Evolutionary conservation across 2,113 vertebrate species (phyloP).

Genomic region (Rhineura floridana): DNA sequence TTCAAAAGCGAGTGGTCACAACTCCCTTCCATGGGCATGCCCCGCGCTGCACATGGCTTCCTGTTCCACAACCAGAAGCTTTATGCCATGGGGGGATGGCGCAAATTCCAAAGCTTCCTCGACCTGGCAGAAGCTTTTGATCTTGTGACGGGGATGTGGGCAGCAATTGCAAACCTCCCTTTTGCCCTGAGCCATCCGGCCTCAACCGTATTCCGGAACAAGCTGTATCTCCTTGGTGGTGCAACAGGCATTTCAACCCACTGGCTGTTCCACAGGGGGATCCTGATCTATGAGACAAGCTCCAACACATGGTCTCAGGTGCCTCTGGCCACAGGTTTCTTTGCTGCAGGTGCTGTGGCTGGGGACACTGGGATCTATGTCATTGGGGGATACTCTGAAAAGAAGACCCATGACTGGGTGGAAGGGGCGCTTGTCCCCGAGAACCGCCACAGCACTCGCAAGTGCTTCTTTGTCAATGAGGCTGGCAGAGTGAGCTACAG

Average conservation of each 20-base stretch:
- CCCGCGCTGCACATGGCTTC: background rate
- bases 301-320: background rate
- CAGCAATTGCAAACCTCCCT: background rate
- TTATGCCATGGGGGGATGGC: slow-evolving; percentile 8
- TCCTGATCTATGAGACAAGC: background rate
- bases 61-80: background rate
- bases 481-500: background rate
- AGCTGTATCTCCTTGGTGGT: background rate
- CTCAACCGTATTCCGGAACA: background rate
- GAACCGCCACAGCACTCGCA: background rate
- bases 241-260: background rate
- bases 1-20: background rate
- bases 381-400: background rate
- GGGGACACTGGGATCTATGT: background rate
- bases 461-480: slow-evolving; percentile 1
- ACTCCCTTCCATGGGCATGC: background rate
- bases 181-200: slow-evolving; percentile 22
- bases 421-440: background rate
- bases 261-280: slow-evolving; percentile 6
- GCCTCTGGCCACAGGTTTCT: background rate
- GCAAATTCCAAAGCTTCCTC: slow-evolving; percentile 3
- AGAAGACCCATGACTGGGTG: background rate
- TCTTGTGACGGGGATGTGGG: background rate
- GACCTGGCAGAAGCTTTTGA: background rate
- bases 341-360: background rate